Evolutionary conservation across 2,888 invertebrate genomes (phyloP), one percentile per base, ranked within the genome.

Genomic region (Dione vanillae): DNA sequence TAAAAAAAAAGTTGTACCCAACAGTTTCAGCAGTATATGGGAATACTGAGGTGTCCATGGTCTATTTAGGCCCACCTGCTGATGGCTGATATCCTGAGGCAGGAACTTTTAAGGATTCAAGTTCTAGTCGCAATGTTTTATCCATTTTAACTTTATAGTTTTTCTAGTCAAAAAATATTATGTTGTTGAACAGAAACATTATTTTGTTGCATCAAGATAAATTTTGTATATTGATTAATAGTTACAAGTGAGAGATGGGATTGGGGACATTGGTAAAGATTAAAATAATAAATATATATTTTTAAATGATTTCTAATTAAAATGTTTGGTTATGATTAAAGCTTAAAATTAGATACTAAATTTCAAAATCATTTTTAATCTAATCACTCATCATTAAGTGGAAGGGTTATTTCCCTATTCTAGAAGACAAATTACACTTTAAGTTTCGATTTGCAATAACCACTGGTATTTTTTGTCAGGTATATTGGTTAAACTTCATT

Each of bases 31-130:
- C 99, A 72, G 99, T 99, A 12, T 99, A 99, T 94, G 99, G 99
- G 73, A 99, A 99, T 87, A 99, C 99, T 61, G 99, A 99, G 95
- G 98, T 99, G 51, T 98, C 99, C 47, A 99, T 99, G 99, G 98
- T 99, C 54, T 99, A 99, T 90, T 94, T 99, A 81, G 99, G 99
- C 76, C 96, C 97, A 76, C 99, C 99, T n/a, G 90, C 98, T 83
- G 98, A 99, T 95, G 99, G 99, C 93, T 98, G 96, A 96, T 94
- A 19, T 19, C 5, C 11, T 2, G 12, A 19, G 10, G 40, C 19
- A 20, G 37, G 1, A 27, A 20, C 10, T 14, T 1, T 19, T 14
- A 5, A 11, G 16, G 35, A 12, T 49, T 37, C 37, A 19, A 14
- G 12, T 51, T 64, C 64, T 64, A 51, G 64, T 64, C 49, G 40